These are phyloP conservation scores for Alauda arvensis DNA, from an alignment of 2,797 vertebrate species.

Conservation along the genomic window DNA sequence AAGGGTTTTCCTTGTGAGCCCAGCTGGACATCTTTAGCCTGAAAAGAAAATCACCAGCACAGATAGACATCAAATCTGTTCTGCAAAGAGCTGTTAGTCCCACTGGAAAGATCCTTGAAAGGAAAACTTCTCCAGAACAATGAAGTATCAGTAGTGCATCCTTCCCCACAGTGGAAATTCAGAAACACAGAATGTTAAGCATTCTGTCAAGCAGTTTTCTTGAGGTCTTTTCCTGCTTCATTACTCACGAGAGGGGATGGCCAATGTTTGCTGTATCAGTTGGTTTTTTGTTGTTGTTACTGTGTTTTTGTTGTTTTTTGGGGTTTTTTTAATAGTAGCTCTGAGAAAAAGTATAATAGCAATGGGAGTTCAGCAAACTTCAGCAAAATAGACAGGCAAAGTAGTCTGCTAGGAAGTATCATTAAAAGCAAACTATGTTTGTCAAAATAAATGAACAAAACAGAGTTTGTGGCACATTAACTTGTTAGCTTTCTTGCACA, in stretches of 20 bases:
- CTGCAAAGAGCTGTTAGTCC: background rate
- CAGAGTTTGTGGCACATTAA: constrained; percentile 32
- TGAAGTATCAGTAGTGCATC: background rate
- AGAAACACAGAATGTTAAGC: background rate
- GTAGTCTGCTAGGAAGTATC: constrained; percentile 16
- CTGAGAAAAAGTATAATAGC: background rate
- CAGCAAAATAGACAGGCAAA: background rate
- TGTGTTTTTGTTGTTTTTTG: background rate
- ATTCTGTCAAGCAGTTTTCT: background rate
- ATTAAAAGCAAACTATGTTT: constrained; percentile 27
- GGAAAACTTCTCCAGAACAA: background rate
- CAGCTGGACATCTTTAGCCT: background rate
- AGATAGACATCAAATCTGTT: background rate
- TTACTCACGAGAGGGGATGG: background rate
- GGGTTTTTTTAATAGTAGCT: background rate
- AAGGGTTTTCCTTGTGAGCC: background rate
- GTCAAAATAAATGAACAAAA: constrained; percentile 50
- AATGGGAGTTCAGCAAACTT: background rate
- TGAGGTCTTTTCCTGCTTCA: background rate
- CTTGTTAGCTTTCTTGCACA: constrained; percentile 40
- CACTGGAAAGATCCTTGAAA: background rate
- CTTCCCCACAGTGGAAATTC: background rate
- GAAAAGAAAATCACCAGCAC: background rate
- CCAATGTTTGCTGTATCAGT: background rate
- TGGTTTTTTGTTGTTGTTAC: background rate